phyloP scores from a whole-genome alignment of 2,113 vertebrate species.

The Cygnus buccinator region DNA sequence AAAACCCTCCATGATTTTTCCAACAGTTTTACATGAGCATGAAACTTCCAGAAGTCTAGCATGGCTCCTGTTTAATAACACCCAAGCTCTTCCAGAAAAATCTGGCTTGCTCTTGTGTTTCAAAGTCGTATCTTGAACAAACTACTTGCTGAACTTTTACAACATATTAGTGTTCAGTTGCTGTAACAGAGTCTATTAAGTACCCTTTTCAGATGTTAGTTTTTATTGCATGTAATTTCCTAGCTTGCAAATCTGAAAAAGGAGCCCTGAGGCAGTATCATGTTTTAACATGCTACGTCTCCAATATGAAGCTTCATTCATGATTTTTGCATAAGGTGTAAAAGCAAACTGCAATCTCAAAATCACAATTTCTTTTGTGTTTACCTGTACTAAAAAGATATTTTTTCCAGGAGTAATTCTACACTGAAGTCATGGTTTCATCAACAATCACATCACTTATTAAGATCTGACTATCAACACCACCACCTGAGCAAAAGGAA shows the following conservation, averaged over 20 bases:
- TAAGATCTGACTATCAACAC: fast-evolving
- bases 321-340: not conserved
- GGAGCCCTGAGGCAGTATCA: fast-evolving
- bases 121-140: not conserved
- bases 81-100: not conserved
- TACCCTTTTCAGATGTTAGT: not conserved
- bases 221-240: not conserved
- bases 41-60: not conserved
- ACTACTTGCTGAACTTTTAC: not conserved
- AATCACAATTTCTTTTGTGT: not conserved
- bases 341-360: not conserved
- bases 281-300: not conserved
- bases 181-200: not conserved
- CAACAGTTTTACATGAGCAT: not conserved
- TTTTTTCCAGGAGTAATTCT: not conserved
- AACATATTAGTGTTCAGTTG: too few relatives aligned
- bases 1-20: not conserved
- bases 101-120: not conserved
- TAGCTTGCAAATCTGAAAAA: not conserved
- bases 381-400: not conserved
- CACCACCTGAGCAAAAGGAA: not conserved
- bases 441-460: not conserved
- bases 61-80: not conserved
- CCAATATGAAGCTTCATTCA: not conserved
- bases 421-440: not conserved